phyloP scores from a whole-genome alignment of 2,797 vertebrate genomes.

The Darevskia nairensis region DNA sequence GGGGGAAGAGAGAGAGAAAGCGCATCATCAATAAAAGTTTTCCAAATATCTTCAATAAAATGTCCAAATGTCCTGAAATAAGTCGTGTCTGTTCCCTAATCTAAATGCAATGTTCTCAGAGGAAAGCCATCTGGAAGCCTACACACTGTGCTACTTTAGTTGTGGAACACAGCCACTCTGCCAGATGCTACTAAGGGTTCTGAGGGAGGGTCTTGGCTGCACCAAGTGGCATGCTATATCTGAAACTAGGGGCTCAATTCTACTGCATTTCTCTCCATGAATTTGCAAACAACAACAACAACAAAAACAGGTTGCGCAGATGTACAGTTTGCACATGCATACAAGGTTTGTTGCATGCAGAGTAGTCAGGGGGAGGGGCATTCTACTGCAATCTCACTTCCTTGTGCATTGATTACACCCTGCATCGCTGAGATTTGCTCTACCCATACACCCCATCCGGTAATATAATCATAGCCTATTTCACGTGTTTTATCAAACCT shows the following conservation, averaged over 20 bases:
- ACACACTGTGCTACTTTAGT: constrained; percentile 49
- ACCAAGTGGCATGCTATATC: not conserved
- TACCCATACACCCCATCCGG: too few species aligned
- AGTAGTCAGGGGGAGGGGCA: not conserved
- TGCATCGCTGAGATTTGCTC: not conserved
- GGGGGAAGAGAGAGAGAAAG: too few species aligned
- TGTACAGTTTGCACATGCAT: too few species aligned
- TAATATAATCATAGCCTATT: not conserved
- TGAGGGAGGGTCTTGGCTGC: not conserved
- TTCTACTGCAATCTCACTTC: not conserved
- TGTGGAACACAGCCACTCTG: not conserved
- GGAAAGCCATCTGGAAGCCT: constrained; percentile 57
- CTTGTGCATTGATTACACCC: not conserved
- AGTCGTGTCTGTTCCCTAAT: constrained; percentile 54
- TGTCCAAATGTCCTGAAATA: constrained; percentile 31
- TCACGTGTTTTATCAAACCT: not conserved
- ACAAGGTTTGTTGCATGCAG: not conserved
- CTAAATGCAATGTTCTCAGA: constrained; percentile 61
- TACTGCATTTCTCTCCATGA: not conserved
- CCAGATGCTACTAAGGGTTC: too few species aligned
- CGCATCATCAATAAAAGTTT: constrained; percentile 51
- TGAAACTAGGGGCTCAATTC: not conserved
- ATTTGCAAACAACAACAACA: not conserved
- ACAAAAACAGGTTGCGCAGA: not conserved
- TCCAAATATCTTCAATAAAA: constrained; percentile 52